Conservation (phyloP, 2,113 vertebrate species). For the Ovibos moschatus region DNA sequence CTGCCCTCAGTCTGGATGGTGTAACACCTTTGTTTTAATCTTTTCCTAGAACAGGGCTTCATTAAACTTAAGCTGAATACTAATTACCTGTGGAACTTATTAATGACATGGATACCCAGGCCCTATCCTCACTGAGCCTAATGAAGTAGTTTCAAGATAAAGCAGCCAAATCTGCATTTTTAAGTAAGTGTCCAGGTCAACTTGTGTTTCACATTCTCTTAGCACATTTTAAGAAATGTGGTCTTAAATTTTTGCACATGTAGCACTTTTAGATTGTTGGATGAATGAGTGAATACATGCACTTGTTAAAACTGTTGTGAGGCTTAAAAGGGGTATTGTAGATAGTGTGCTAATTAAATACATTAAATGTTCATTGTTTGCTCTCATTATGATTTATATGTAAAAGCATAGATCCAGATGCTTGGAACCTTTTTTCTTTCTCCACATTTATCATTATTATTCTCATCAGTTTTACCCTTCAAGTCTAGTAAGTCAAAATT, state of each 20-base stretch:
- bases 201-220: not conserved
- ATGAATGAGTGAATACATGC: not conserved
- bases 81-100: not conserved
- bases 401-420: not conserved
- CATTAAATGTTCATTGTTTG: not conserved
- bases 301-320: not conserved
- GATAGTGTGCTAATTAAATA: not conserved
- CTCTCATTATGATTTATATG: not conserved
- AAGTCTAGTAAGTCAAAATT: not conserved
- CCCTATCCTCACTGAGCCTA: not conserved
- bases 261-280: not conserved
- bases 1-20: not conserved
- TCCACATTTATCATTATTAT: not conserved
- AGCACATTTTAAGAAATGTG: not conserved
- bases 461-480: not conserved
- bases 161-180: not conserved
- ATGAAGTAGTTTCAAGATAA: not conserved
- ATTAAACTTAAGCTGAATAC: not conserved
- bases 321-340: not conserved
- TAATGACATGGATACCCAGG: not conserved
- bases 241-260: not conserved
- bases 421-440: not conserved
- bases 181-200: not conserved
- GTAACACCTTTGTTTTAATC: not conserved
- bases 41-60: not conserved